Base-by-base conservation (phyloP, 1,140 invertebrate genomes). In the Eriocheir sinensis region DNA sequence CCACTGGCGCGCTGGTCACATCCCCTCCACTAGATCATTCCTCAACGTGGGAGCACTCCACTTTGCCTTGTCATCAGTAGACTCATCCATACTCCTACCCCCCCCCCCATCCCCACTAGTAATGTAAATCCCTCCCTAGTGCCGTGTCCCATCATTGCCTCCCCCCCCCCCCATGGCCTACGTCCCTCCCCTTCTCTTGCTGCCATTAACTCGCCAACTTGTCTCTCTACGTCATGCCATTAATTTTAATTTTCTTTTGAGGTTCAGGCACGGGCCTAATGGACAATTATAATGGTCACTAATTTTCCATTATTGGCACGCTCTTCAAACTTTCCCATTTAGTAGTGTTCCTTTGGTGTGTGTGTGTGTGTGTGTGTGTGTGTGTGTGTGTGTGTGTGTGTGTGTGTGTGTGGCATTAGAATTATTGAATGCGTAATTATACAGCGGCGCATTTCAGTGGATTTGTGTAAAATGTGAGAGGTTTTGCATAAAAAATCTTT, bases 251-350 rank as follows among this genome's bases (percentile, higher is more conserved):
- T n/a, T 72, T 72, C 60, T 72, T 72, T 72, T 72, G 60, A 72
- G 60, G 60, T 72, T 72, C 60, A 72, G 60, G 21, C 60, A 72
- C 60, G 60, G n/a, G 2, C 60, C 60, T 72, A 72, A 72, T 72
- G 60, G 60, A 72, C 60, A 72, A 72, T 72, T 72, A 72, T 72
- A 72, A 72, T 72, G 60, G 21, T 72, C 60, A 72, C 60, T n/a
- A 72, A 72, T 72, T 72, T 72, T n/a, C 60, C 60, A 72, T 72
- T 72, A 72, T 72, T 72, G 27, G 60, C 60, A n/a, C 0, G 9
- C 21, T n/a, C 9, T 4, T 27, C 4, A 2, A 72, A n/a, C 60
- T 72, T 21, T 72, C 1, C 60, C 60, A 72, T 72, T 72, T n/a
- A 27, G 6, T n/a, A 72, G 21, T 72, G 48, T 17, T 53, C 48